Percentiles rank a stretch among this genome's conserved stretches.
These are phyloP conservation scores for Micromesistius poutassou DNA, from an alignment of 2,797 vertebrate genomes.

Conservation along the genomic window DNA sequence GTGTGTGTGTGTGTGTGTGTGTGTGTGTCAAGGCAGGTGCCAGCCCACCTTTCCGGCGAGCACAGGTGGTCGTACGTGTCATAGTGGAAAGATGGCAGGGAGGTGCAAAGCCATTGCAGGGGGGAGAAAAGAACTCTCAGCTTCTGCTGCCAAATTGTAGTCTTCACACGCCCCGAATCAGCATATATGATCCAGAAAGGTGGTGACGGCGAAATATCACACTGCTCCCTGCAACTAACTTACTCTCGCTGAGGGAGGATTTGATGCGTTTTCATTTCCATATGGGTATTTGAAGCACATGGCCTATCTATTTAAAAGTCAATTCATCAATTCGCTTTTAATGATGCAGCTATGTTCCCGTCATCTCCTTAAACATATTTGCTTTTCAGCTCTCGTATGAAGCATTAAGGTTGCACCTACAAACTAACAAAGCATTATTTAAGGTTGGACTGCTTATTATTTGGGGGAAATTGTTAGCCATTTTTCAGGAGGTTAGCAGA, in stretches of 20 bases:
- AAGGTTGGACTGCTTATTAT: not conserved
- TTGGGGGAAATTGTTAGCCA: not conserved
- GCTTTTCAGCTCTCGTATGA: too few relatives aligned
- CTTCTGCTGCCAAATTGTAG: slow-evolving; percentile 47
- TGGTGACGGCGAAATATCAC: not conserved
- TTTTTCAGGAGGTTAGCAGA: not conserved
- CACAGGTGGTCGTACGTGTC: not conserved
- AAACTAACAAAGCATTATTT: not conserved
- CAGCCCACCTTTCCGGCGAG: not conserved
- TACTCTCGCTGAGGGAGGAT: not conserved
- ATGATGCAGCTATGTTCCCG: not conserved
- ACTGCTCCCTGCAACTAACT: not conserved
- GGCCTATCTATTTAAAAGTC: too few relatives aligned
- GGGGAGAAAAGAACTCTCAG: slow-evolving; percentile 32
- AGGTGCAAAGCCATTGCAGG: not conserved
- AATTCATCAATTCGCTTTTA: not conserved
- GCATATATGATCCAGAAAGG: not conserved
- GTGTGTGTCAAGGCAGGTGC: not conserved
- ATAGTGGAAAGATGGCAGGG: not conserved
- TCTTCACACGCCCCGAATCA: slow-evolving; percentile 50
- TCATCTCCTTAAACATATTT: not conserved
- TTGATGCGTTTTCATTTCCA: not conserved
- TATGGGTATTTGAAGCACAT: not conserved
- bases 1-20: not conserved
- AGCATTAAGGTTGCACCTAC: too few relatives aligned